Base-by-base conservation (phyloP, 2,113 vertebrate genomes). In the Sphyrna mokarran region DNA sequence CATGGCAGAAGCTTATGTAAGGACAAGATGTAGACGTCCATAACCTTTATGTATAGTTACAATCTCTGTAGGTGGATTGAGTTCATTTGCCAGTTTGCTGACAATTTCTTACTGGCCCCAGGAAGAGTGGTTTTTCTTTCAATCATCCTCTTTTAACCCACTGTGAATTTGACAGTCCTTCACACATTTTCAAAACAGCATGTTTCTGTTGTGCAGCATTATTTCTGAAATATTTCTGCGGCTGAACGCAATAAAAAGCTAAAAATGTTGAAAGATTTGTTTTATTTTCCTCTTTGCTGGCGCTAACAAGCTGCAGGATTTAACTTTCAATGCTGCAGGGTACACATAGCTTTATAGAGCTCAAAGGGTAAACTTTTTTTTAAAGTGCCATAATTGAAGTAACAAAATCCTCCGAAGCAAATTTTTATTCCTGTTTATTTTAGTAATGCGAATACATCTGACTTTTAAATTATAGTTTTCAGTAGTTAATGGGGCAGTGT, bases 11-110 rank as follows among this genome's bases (percentile, higher is more conserved):
- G 33, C 48, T 66, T 66, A 68, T 93, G 29, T 93, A 66, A 68
- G 90, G n/a, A 68, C 58, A 68, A 37, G 3, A 68, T 89, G 86
- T 33, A 89, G 86, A 93, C 11, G 68, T 66, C 20, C n/a, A 10
- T 37, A 37, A 29, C 33, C 58, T 93, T 63, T 93, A 93, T 33
- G 58, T 66, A 48, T 89, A 89, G 43, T 89, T 89, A 54, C 48
- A 89, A 58, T 61, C 86, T 58, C 86, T 89, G 86, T 89, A 43
- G 48, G 54, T 89, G 86, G 48, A 89, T 89, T 89, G 26, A 54
- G 61, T 58, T 89, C 85, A 54, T 87, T 43, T 87, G 85, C 85
- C 85, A 89, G 54, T 22, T 48, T 61, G 26, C 86, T 14, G 48
- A 89, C 11, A 61, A 10, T 29, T 26, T 89, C 26, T 29, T 11